These are phyloP conservation scores for Lerema accius DNA, from an alignment of 1,140 invertebrate genomes.

Conservation along the genomic window DNA sequence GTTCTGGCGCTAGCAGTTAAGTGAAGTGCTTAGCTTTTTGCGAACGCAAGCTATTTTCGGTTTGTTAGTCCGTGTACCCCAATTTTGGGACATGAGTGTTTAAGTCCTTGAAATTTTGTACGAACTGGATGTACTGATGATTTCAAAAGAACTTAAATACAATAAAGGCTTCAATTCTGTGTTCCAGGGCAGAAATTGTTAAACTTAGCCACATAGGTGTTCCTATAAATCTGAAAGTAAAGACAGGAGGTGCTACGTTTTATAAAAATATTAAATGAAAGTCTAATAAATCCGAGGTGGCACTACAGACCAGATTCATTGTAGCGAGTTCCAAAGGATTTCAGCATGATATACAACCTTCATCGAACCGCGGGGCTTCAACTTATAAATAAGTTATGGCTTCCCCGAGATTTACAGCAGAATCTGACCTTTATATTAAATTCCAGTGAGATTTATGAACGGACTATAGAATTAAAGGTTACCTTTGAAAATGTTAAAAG, in stretches of 20 bases:
- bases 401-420: slow-evolving; percentile 48
- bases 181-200: too few species aligned
- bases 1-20: slow-evolving; percentile 21
- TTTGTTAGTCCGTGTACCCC: slow-evolving; percentile 25
- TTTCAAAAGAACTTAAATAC: too few species aligned
- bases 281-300: not conserved
- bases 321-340: slow-evolving; percentile 49
- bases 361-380: slow-evolving; percentile 47
- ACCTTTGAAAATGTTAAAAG: slow-evolving; percentile 7
- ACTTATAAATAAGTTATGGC: slow-evolving; percentile 64
- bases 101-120: not conserved
- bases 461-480: slow-evolving; percentile 24
- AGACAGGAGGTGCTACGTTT: too few species aligned
- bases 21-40: slow-evolving; percentile 30
- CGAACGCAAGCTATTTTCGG: slow-evolving; percentile 22
- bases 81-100: slow-evolving; percentile 7
- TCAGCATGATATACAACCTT: slow-evolving; percentile 48
- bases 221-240: too few species aligned
- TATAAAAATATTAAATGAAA: not conserved
- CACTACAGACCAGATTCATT: slow-evolving; percentile 15
- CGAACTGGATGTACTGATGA: too few species aligned
- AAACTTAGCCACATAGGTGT: too few species aligned
- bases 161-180: too few species aligned
- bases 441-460: slow-evolving; percentile 55
- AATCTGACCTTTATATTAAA: slow-evolving; percentile 62